Base-by-base conservation (phyloP, 2,888 invertebrate genomes). In the Caenorhabditis plicata region DNA sequence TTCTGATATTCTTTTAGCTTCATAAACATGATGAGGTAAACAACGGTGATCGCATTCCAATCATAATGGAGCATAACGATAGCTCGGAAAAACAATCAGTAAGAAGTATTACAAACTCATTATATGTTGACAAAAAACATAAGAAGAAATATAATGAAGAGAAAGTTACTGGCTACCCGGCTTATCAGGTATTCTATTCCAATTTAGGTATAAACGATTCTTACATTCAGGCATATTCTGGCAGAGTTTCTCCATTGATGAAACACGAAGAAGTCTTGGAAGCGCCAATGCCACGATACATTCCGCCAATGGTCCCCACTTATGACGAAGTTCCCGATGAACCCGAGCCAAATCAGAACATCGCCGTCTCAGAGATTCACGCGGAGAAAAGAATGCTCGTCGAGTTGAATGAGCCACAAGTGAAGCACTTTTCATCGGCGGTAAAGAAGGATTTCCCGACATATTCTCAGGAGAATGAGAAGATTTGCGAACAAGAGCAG, bases 321-420 rank as follows among this genome's bases (percentile, higher is more conserved):
- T 38, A 38, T 19, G 38, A 38, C 22, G 7, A 4, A 7, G 38
- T 38, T 7, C 38, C 38, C 17, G 38, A 19, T 13, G 19, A 19
- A 29, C 2, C 35, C 4, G 36, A 39, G 17, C 15, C 32, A 1
- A 45, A 44, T 26, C n/a, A n/a, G n/a, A n/a, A n/a, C n/a, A n/a
- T n/a, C n/a, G n/a, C n/a, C n/a, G 20, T 53, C 19, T 41, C 53
- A 11, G 60, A 60, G 25, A 5, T 60, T 2, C 60, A 53, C 25
- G 53, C 53, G 7, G 53, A 60, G 39, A 60, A 60, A 15, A 44
- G 53, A 20, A 45, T 60, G 52, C 25, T 60, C 2, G 53, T 53
- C 9, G 58, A 49, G 19, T 29, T 57, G 27, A 43, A 42, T 19
- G 41, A 25, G n/a, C 15, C 25, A 8, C 13, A n/a, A 29, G 31